phyloP scores from a whole-genome alignment of 2,113 vertebrate genomes.

The Antidorcas marsupialis region DNA sequence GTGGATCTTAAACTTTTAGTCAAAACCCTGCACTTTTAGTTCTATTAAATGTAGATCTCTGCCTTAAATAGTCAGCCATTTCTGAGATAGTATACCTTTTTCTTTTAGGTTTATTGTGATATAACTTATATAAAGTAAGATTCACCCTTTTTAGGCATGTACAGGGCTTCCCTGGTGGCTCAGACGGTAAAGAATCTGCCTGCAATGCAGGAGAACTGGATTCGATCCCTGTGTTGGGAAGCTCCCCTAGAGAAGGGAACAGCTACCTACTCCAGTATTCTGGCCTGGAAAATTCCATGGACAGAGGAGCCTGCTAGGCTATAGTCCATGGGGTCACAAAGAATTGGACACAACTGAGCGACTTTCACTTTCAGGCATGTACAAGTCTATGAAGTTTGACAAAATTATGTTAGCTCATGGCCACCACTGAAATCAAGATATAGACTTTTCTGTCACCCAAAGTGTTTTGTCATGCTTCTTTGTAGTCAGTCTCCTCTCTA shows the following conservation, averaged over 20 bases:
- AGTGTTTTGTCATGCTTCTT: background rate
- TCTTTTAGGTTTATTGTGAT: background rate
- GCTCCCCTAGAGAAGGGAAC: background rate
- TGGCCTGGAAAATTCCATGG: background rate
- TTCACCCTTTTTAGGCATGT: background rate
- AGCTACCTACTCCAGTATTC: background rate
- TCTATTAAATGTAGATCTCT: background rate
- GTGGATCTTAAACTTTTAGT: background rate
- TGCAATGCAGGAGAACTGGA: background rate
- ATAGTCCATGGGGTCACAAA: background rate
- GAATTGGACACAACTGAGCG: background rate
- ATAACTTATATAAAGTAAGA: background rate
- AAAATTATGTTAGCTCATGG: background rate
- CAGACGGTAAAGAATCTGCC: background rate
- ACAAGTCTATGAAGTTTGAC: background rate
- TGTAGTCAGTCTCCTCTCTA: background rate
- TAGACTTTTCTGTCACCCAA: background rate
- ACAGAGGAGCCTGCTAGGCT: background rate
- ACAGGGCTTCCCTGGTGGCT: background rate
- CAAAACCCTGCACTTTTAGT: background rate
- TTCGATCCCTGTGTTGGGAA: background rate
- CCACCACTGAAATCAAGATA: background rate
- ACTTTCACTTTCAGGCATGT: background rate
- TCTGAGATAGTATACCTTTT: background rate
- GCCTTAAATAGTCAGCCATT: background rate